Conservation (phyloP, 1,140 invertebrate genomes). For the Paralvinella palmiformis region DNA sequence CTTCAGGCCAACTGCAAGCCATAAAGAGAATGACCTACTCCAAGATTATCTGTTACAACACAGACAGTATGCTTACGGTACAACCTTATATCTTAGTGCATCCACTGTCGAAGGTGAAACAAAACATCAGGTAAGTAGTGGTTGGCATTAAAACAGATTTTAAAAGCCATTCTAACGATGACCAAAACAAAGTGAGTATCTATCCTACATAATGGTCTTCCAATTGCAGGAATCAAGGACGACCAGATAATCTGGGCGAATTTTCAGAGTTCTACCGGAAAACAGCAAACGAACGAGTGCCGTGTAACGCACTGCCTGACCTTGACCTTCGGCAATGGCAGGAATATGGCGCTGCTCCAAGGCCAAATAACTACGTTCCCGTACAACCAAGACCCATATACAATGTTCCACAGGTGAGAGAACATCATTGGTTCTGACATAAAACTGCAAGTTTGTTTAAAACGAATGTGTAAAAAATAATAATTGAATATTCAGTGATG, state of each 20-base stretch:
- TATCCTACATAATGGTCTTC: too few species aligned
- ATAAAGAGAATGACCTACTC: conserved; percentile 66
- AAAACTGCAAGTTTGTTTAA: too few species aligned
- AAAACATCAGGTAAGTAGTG: conserved; percentile 9
- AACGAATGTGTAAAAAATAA: too few species aligned
- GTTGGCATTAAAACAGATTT: background rate
- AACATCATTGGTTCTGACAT: too few species aligned
- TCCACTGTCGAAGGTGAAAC: conserved; percentile 22
- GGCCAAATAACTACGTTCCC: too few species aligned
- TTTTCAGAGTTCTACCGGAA: background rate
- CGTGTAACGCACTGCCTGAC: background rate
- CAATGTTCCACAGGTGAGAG: too few species aligned
- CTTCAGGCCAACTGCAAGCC: conserved; percentile 64
- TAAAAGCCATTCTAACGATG: background rate
- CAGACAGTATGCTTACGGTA: conserved; percentile 61
- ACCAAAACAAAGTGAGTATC: too few species aligned
- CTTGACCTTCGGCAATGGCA: conserved; percentile 6
- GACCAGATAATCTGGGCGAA: too few species aligned
- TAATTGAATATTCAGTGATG: too few species aligned
- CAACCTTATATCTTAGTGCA: conserved; percentile 56
- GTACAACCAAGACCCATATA: too few species aligned
- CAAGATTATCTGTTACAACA: conserved; percentile 72
- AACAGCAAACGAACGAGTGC: conserved; percentile 7
- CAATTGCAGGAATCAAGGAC: too few species aligned
- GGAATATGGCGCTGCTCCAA: background rate